These are phyloP conservation scores for Disparrhopalites patrizii DNA, from an alignment of 2,888 invertebrate species.

Conservation along the genomic window DNA sequence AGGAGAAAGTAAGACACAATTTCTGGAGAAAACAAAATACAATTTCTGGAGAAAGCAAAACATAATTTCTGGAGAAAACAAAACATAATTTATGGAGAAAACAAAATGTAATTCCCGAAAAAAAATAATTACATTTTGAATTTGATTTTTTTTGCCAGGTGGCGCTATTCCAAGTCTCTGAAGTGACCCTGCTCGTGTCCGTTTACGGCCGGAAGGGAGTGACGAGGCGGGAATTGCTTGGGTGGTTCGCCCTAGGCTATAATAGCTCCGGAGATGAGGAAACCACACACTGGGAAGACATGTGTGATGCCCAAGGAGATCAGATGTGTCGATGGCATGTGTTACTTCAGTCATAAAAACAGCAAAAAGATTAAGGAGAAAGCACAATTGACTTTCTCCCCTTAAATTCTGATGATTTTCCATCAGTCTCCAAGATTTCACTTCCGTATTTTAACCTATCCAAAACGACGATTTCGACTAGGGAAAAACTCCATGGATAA, in stretches of 20 bases:
- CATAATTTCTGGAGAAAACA: too few species aligned
- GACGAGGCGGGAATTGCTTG: slow-evolving; percentile 93
- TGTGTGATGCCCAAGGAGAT: slow-evolving; percentile 77
- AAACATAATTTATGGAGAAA: neutral
- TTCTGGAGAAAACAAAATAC: too few species aligned
- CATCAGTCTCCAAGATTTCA: too few species aligned
- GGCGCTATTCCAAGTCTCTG: slow-evolving; percentile 88
- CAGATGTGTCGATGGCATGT: slow-evolving; percentile 94
- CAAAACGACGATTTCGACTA: too few species aligned
- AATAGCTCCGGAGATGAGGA: slow-evolving; percentile 91
- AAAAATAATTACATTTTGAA: neutral
- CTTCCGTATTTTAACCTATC: too few species aligned
- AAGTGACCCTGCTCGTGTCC: slow-evolving; percentile 90
- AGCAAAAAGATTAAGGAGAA: too few species aligned
- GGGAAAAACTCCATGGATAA: too few species aligned
- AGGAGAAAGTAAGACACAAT: too few species aligned
- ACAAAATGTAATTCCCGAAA: neutral
- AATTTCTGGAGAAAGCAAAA: too few species aligned
- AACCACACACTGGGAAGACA: slow-evolving; percentile 87
- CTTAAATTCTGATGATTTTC: too few species aligned
- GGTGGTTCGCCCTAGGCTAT: slow-evolving; percentile 91
- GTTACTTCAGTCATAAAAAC: slow-evolving; percentile 53
- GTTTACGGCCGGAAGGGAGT: slow-evolving; percentile 88
- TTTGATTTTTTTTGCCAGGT: slow-evolving; percentile 61
- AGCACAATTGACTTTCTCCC: too few species aligned